A percentile compares a stretch with the other conserved stretches of the same genome.
phyloP scores from a whole-genome alignment of 1,140 invertebrate genomes.

The Pseudoatta argentina region DNA sequence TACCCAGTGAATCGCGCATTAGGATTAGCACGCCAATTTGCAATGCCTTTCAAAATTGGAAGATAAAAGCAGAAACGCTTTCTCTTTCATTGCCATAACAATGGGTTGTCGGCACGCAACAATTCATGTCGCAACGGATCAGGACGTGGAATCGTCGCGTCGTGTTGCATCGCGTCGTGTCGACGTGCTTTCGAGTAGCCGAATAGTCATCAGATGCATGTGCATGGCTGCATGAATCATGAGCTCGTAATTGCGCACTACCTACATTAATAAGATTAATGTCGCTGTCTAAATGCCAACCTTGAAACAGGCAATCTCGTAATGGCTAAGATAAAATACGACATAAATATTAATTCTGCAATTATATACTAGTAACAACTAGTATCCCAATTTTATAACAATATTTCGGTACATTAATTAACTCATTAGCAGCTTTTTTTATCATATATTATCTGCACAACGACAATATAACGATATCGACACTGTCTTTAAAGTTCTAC shows the following conservation, averaged over 20 bases:
- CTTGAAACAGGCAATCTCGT: constrained; percentile 19
- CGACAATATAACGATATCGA: too few relatives aligned
- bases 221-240: constrained; percentile 24
- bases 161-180: constrained; percentile 64
- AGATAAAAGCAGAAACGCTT: constrained; percentile 70
- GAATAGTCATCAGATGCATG: constrained; percentile 69
- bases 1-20: constrained; percentile 64
- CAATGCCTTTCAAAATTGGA: constrained; percentile 67
- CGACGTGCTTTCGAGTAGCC: constrained; percentile 54
- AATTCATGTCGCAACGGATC: constrained; percentile 68
- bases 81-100: constrained; percentile 69
- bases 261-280: constrained; percentile 43
- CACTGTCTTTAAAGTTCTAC: too few relatives aligned
- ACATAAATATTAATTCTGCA: constrained; percentile 13
- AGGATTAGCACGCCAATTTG: constrained; percentile 73
- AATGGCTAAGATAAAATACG: background rate
- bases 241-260: constrained; percentile 41
- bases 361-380: background rate
- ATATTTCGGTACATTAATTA: too few relatives aligned
- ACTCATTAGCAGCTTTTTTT: too few relatives aligned
- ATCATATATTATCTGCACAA: too few relatives aligned
- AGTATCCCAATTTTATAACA: too few relatives aligned
- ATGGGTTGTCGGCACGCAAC: constrained; percentile 70
- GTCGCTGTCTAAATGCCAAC: constrained; percentile 11
- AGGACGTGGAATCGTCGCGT: constrained; percentile 72